Base-by-base conservation (phyloP, 2,113 vertebrate genomes). In the Promerops cafer region DNA sequence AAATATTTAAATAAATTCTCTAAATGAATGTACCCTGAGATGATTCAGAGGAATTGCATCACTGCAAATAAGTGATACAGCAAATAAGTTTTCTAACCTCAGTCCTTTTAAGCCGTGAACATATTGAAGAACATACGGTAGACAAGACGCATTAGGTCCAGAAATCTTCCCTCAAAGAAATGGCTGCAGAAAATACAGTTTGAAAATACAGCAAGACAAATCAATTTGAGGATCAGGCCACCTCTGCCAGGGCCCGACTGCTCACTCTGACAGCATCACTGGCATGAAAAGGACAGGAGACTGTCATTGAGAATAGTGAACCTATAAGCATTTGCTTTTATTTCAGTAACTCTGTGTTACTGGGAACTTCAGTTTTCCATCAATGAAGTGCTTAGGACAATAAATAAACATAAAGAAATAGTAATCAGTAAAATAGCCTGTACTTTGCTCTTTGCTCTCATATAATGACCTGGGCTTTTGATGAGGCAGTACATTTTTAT, bases 161-260 rank as follows among this genome's bases (percentile, higher is more conserved):
- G 49, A 84, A 94, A 71, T 24, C 33, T 13, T 60, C 70, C 57
- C 33, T 75, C 26, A 75, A 27, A 66, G 13, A 82, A 82, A 74
- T 0, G 0, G 45, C 37, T 86, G 27, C 53, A 94, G 39, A 83
- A 88, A 87, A 44, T 15, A 28, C 1, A 68, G 35, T 56, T 68
- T 72, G 70, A 76, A 93, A 82, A 78, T 23, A 68, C 1, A 85
- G 63, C 26, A 35, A 66, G 20, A n/a, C 3, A 4, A 60, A 37
- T 16, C 13, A 59, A 56, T 81, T 8, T 56, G n/a, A 78, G 20
- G 31, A 60, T 72, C 47, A 57, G 57, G 17, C 7, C 52, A 45
- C 10, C 23, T 24, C n/a, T 45, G 16, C 22, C 40, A 44, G 44
- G 20, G 35, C 5, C 19, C 0, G 0, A 44, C 31, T 1, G 5